A percentile compares a stretch with the other conserved stretches of the same genome.
Conservation (phyloP, 64 coral and sea anemone species). For the Stichodactyla mertensii region DNA sequence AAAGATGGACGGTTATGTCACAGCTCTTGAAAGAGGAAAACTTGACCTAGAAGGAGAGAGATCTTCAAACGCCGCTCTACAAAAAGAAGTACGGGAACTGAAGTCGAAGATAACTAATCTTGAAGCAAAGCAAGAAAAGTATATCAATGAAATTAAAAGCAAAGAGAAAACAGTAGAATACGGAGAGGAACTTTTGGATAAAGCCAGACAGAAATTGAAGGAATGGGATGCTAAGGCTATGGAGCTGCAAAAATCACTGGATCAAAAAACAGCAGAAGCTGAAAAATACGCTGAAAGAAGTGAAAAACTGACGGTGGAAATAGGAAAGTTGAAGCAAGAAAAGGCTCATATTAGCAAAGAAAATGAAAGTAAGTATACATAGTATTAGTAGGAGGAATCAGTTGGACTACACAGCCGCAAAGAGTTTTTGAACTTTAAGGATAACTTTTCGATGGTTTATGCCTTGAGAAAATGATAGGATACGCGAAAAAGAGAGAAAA, state of each 20-base stretch:
- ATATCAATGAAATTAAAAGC: constrained; percentile 46
- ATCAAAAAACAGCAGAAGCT: neutral
- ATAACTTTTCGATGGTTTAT: no score
- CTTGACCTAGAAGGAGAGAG: constrained; percentile 52
- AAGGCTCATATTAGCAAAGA: constrained; percentile 26
- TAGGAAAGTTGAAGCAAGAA: constrained; percentile 11
- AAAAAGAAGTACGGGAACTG: constrained; percentile 64
- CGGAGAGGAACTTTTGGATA: constrained; percentile 58
- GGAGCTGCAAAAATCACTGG: constrained; percentile 18
- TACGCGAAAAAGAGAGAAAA: no score
- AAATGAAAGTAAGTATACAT: constrained; percentile 15
- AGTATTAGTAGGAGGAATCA: no score
- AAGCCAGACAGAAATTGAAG: constrained; percentile 37
- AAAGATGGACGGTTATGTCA: constrained; percentile 55
- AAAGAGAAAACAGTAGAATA: constrained; percentile 55
- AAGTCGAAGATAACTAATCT: constrained; percentile 39
- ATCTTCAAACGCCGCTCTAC: constrained; percentile 38
- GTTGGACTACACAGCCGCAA: no score
- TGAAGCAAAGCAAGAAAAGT: constrained; percentile 61
- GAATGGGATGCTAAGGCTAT: constrained; percentile 18
- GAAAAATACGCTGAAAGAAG: constrained; percentile 12
- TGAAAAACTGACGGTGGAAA: constrained; percentile 3
- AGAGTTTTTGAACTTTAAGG: no score
- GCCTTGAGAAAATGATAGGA: no score
- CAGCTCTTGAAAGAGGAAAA: constrained; percentile 63